Base-by-base conservation (phyloP, 2,113 vertebrate species). In the Agelaius tricolor region DNA sequence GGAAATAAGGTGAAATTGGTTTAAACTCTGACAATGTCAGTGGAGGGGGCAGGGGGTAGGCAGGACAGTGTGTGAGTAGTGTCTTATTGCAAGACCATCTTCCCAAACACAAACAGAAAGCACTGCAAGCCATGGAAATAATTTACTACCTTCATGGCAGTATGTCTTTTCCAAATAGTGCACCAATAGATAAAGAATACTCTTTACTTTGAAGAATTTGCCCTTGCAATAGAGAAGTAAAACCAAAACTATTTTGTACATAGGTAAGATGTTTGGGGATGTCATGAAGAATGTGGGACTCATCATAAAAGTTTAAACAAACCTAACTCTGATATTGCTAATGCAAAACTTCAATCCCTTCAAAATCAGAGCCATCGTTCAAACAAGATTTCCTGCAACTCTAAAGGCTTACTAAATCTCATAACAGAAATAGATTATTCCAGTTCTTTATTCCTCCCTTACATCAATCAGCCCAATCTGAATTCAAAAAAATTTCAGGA, bases 131-230 rank as follows among this genome's bases (percentile, higher is more conserved):
- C 30, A 20, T 28, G 49, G 16, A 30, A 83, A 95, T 82, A 90
- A 68, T 31, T 88, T 87, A 94, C 89, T 78, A 59, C 43, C 16
- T 87, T 58, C 12, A 41, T 26, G 28, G 18, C 14, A 44, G 24
- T 69, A 54, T 94, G 85, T 91, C 65, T 95, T 94, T 93, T 96
- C 84, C 95, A 93, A 93, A 84, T 15, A 55, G 51, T 74, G 37
- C 31, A 92, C 35, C 76, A 75, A 79, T 52, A 91, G 76, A 86
- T 72, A 93, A 82, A 55, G 39, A 67, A 57, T 89, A 88, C 57
- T 76, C 37, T 81, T 89, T 93, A 69, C 30, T 81, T 74, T 13
- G 43, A 83, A 84, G 39, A 67, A 86, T 84, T 84, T 92, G 63
- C 30, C 27, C n/a, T 81, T 71, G 39, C 26, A 85, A 7, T 58